These are phyloP conservation scores for Fratercula arctica DNA, from an alignment of 2,797 vertebrate genomes.

Conservation along the genomic window DNA sequence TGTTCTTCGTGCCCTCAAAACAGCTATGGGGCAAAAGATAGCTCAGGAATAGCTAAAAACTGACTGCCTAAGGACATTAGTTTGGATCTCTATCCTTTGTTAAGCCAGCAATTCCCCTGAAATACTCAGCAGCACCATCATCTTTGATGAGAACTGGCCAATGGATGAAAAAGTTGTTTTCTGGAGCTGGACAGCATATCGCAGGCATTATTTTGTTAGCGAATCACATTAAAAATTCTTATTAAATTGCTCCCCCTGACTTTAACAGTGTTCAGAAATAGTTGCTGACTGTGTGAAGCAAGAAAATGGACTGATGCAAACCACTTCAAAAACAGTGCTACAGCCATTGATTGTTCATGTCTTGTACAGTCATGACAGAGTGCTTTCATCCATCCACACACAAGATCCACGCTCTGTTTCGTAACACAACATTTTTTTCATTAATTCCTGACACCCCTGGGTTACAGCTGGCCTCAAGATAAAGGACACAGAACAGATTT, in stretches of 20 bases:
- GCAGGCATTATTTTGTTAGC: neutral
- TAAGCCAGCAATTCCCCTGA: neutral
- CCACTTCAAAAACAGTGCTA: neutral
- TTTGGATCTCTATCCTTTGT: neutral
- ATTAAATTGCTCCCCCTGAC: neutral
- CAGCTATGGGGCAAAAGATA: neutral
- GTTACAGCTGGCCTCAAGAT: neutral
- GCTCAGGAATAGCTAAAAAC: neutral
- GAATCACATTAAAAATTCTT: neutral
- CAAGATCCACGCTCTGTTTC: neutral
- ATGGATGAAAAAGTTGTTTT: neutral
- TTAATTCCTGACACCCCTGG: neutral
- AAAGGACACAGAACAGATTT: neutral
- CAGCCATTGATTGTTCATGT: neutral
- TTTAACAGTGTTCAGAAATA: neutral
- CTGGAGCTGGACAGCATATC: neutral
- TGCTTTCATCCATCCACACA: neutral
- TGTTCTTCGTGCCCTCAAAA: neutral
- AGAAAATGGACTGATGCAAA: neutral
- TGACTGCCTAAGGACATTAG: neutral
- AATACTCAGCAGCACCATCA: neutral
- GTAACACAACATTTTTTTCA: accelerated
- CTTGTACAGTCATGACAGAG: neutral
- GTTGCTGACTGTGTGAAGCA: neutral
- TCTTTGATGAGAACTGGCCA: neutral